Base-by-base conservation (phyloP, 1,140 invertebrate species). In the Penaeus vannamei region DNA sequence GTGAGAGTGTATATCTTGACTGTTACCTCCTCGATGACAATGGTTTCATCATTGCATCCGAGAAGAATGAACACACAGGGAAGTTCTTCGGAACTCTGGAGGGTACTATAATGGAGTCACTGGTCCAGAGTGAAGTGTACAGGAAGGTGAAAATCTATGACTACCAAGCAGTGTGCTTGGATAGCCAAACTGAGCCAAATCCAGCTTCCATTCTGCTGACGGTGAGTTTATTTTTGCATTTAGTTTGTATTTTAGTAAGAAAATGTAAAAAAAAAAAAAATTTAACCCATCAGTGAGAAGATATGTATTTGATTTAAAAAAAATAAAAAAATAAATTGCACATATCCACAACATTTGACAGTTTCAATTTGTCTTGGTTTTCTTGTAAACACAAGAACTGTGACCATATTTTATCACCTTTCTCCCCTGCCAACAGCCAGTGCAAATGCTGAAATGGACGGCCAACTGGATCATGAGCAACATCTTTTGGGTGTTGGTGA, bases 1-100 rank as follows among this genome's bases (percentile, higher is more conserved):
- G 97, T 92, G 96, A 96, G 59, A 97, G 96, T 20, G 96, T 96
- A 90, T 96, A 97, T 91, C 93, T 98, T 7, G 97, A 98, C 92
- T 98, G 97, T 92, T 98, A 97, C 92, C 96, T 99, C 20, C 93
- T 98, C 64, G 97, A 98, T 92, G 97, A 98, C 92, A 98, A 97
- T 93, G 97, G 97, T 19, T 98, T 98, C 93, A 96, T 98, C n/a
- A 96, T 98, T 59, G 95, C 98, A 42, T 98, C 97, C 8, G 97
- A 98, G 93, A 95, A 96, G 89, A 94, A 95, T 59, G 95, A 96
- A 81, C 96, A 98, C 92, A 97, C 97, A 7, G 97, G 97, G 20
- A 94, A 96, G 85, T 98, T 98, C 93, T 98, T 98, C 92, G 97
- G 97, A 0, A 97, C 98, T 92, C 96, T 98, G 76, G 97, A 98